Evolutionary conservation across 2,113 vertebrate genomes (phyloP).

Genomic region (Emydocephalus ijimae): DNA sequence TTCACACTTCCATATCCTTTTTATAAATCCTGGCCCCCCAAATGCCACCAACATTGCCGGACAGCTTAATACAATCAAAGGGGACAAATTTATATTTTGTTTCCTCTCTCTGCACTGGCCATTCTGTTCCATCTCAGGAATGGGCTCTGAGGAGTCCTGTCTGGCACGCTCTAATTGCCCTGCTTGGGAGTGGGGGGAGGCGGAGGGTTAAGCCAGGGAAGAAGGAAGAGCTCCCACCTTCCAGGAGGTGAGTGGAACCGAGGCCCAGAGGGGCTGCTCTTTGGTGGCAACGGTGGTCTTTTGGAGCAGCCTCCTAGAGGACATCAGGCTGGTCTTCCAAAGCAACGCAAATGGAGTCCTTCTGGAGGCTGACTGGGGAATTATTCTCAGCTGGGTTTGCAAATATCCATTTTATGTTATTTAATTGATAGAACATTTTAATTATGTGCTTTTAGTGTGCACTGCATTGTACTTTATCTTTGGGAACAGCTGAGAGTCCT

Average conservation of each 20-base stretch:
- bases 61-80: background rate
- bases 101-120: background rate
- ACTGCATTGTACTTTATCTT: background rate
- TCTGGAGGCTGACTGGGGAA: background rate
- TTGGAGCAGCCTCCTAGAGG: background rate
- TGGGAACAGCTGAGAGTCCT: background rate
- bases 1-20: background rate
- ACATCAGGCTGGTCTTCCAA: background rate
- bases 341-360: background rate
- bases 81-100: background rate
- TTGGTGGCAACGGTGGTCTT: background rate
- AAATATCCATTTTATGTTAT: background rate
- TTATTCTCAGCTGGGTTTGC: background rate
- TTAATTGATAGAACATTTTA: background rate
- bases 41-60: background rate
- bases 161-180: background rate
- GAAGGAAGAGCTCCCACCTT: background rate
- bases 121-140: background rate
- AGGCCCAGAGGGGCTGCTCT: background rate
- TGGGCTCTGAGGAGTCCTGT: background rate
- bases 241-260: too few relatives aligned
- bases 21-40: background rate
- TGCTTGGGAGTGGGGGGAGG: background rate
- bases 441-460: background rate
- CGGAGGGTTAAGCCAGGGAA: background rate